Percentiles rank a stretch among this genome's conserved stretches.
Evolutionary conservation across 35 echinoderm and acorn worm species (phyloP).

Genomic region (Ophioderma brevispina): DNA sequence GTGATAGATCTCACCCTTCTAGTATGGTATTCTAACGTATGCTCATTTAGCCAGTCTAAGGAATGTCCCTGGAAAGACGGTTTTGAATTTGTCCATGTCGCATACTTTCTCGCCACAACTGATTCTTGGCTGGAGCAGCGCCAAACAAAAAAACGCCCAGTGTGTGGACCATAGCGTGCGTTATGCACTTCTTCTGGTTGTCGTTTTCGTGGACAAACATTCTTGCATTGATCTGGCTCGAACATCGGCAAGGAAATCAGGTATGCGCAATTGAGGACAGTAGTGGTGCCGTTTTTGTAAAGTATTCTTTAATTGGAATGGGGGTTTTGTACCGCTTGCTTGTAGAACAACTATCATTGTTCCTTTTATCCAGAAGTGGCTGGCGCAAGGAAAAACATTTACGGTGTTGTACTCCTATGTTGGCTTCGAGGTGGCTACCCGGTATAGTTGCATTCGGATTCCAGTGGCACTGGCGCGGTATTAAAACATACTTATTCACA

Average conservation of each 20-base stretch:
- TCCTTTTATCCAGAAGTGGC: not conserved
- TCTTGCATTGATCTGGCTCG: conserved; percentile 30
- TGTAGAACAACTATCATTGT: not conserved
- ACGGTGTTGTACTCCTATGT: not conserved
- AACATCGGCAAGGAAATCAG: not conserved
- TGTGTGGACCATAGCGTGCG: conserved; percentile 13
- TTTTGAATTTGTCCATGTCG: conserved; percentile 12
- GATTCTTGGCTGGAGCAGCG: not conserved
- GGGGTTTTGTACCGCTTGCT: not conserved
- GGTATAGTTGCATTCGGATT: not conserved
- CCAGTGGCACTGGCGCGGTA: not conserved
- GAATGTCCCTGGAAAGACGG: conserved; percentile 18
- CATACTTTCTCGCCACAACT: not conserved
- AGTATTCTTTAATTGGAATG: not conserved
- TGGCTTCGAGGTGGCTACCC: not conserved
- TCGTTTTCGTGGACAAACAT: conserved; percentile 40
- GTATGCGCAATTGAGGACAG: not conserved
- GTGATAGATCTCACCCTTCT: not conserved
- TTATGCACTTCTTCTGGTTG: conserved; percentile 35
- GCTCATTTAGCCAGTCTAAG: conserved; percentile 7
- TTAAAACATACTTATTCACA: not conserved
- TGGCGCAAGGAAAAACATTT: not conserved
- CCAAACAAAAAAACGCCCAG: not conserved
- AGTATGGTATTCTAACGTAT: conserved; percentile 14
- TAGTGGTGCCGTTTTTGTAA: not conserved